Conservation (phyloP, 2,888 invertebrate genomes). For the Eupithecia centaureata region DNA sequence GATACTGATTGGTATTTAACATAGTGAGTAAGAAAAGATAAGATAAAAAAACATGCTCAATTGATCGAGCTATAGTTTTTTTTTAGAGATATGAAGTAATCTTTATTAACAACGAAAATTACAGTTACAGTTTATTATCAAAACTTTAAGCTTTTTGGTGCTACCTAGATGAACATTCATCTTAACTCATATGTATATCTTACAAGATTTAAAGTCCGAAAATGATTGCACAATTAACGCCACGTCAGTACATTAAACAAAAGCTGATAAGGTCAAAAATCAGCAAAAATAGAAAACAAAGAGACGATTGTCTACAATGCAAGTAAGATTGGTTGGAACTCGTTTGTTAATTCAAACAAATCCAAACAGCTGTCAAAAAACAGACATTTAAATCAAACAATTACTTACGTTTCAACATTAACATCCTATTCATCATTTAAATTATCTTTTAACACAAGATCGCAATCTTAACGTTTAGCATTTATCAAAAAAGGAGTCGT, state of each 20-base stretch:
- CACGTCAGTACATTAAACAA: too few species aligned
- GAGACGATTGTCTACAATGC: neutral
- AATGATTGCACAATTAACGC: too few species aligned
- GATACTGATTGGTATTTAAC: too few species aligned
- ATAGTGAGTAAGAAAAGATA: too few species aligned
- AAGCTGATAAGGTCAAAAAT: neutral
- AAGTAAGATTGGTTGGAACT: neutral
- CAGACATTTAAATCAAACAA: conserved; percentile 24
- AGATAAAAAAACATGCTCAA: too few species aligned
- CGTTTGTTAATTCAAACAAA: conserved; percentile 12
- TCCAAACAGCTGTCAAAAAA: neutral
- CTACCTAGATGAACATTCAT: too few species aligned
- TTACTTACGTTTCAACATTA: conserved; percentile 34
- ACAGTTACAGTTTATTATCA: neutral
- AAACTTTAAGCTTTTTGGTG: neutral
- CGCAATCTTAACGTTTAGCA: conserved; percentile 48
- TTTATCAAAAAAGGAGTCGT: conserved; percentile 53
- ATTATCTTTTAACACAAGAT: conserved; percentile 35
- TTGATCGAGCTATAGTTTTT: too few species aligned
- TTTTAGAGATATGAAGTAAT: too few species aligned
- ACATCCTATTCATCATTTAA: conserved; percentile 33
- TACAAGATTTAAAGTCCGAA: too few species aligned
- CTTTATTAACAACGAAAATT: too few species aligned
- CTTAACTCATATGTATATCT: too few species aligned
- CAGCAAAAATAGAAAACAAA: neutral